phyloP scores from a whole-genome alignment of 1,140 invertebrate species.

The Dinothrombium tinctorium region DNA sequence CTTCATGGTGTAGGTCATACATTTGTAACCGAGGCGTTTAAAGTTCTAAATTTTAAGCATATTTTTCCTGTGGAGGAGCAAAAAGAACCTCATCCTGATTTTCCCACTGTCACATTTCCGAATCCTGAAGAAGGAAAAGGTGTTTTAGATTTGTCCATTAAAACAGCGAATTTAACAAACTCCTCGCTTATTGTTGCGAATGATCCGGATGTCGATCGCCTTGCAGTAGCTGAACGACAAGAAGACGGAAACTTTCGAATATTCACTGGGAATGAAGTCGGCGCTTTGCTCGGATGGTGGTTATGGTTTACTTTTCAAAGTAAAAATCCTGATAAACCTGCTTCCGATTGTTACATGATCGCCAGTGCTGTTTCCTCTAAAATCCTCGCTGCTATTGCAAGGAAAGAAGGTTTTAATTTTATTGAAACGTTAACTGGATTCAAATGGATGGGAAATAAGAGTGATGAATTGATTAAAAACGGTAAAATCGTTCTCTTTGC shows the following conservation, averaged over 20 bases:
- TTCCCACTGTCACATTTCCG: conserved; percentile 86
- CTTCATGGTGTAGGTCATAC: conserved; percentile 90
- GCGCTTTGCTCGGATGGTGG: conserved; percentile 44
- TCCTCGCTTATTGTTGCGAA: conserved; percentile 71
- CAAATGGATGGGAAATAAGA: conserved; percentile 95
- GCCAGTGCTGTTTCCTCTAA: conserved; percentile 92
- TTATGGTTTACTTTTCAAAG: conserved; percentile 1
- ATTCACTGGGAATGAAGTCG: conserved; percentile 88
- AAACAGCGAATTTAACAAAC: conserved; percentile 44
- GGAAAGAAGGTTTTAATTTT: conserved; percentile 55
- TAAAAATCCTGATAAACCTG: conserved; percentile 14
- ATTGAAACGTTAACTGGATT: conserved; percentile 93
- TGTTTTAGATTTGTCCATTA: conserved; percentile 58
- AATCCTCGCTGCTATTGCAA: conserved; percentile 61
- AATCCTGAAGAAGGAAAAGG: conserved; percentile 96
- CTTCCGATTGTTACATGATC: conserved; percentile 46
- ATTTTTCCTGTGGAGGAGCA: conserved; percentile 51
- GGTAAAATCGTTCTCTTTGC: conserved; percentile 63
- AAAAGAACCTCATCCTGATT: conserved; percentile 76
- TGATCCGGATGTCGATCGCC: conserved; percentile 92
- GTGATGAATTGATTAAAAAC: conserved; percentile 36
- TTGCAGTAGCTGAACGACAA: conserved; percentile 56
- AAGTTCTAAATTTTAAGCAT: conserved; percentile 39
- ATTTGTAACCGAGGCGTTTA: conserved; percentile 49
- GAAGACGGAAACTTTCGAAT: conserved; percentile 50